Conservation (phyloP, 2,797 vertebrate genomes). For the Malacoraja senta region DNA sequence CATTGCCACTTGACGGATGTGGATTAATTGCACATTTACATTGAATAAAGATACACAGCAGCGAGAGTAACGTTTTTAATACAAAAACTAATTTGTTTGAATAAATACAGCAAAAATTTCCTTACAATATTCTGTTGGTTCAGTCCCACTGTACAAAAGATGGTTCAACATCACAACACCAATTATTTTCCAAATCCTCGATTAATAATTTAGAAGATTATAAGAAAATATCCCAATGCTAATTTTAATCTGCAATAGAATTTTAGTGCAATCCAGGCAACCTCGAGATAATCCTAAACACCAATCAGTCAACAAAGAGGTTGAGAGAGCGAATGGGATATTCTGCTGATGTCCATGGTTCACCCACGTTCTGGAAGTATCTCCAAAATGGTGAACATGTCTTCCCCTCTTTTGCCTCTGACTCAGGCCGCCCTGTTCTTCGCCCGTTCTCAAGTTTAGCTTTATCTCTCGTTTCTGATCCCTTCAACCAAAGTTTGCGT, state of each 20-base stretch:
- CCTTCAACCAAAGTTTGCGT: not conserved
- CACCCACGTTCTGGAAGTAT: not conserved
- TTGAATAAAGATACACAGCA: not conserved
- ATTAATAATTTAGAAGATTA: not conserved
- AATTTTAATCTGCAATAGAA: not conserved
- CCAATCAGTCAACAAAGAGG: not conserved
- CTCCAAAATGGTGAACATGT: not conserved
- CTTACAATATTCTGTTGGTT: not conserved
- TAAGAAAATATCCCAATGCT: constrained; percentile 7
- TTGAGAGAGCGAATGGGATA: not conserved
- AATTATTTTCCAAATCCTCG: not conserved
- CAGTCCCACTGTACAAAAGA: not conserved
- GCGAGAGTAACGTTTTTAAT: not conserved
- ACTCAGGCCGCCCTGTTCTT: not conserved
- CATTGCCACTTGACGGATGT: not conserved
- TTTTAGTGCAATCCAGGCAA: not conserved
- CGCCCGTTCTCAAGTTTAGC: not conserved
- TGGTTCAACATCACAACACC: not conserved
- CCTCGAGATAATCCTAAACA: not conserved
- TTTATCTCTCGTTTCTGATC: not conserved
- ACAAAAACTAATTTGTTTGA: not conserved
- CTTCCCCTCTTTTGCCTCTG: not conserved
- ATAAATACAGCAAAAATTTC: constrained; percentile 10
- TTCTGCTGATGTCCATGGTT: not conserved
- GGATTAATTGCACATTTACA: not conserved